A percentile compares a stretch with the other conserved stretches of the same genome.
Evolutionary conservation across 2,113 vertebrate genomes (phyloP).

Genomic region (Crotalus horridus): DNA sequence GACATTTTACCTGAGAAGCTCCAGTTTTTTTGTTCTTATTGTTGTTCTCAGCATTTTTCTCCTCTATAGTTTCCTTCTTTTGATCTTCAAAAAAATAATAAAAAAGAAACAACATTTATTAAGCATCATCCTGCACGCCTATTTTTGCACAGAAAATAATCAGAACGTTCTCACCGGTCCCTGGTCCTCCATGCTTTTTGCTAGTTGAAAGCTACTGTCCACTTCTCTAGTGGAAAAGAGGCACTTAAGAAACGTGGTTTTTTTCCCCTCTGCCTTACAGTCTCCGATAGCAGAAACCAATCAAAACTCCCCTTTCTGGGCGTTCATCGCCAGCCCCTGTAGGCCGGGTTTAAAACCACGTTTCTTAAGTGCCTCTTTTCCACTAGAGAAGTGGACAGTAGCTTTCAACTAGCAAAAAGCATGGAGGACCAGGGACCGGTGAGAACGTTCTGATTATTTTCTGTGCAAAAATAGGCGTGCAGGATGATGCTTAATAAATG

Average conservation of each 20-base stretch:
- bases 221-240: conserved; percentile 52
- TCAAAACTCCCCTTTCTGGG: conserved; percentile 75
- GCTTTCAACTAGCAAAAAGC: conserved; percentile 39
- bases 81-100: conserved; percentile 79
- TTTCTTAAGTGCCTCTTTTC: conserved; percentile 65
- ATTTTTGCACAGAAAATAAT: conserved; percentile 42
- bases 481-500: conserved; percentile 63
- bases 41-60: conserved; percentile 90
- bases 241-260: conserved; percentile 74
- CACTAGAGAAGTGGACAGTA: conserved; percentile 38
- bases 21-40: conserved; percentile 93
- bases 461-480: conserved; percentile 41
- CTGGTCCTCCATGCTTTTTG: conserved; percentile 26
- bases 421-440: conserved; percentile 27
- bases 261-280: conserved; percentile 68
- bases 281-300: conserved; percentile 72
- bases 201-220: conserved; percentile 39
- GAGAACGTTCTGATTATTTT: conserved; percentile 27
- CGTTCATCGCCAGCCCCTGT: conserved; percentile 76
- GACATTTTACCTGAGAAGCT: conserved; percentile 88
- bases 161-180: conserved; percentile 26
- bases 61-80: conserved; percentile 96
- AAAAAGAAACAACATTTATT: conserved; percentile 68
- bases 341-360: conserved; percentile 82
- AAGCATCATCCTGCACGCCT: conserved; percentile 46